Conservation (phyloP, 2,888 invertebrate genomes). For the Agrotis ipsilon region DNA sequence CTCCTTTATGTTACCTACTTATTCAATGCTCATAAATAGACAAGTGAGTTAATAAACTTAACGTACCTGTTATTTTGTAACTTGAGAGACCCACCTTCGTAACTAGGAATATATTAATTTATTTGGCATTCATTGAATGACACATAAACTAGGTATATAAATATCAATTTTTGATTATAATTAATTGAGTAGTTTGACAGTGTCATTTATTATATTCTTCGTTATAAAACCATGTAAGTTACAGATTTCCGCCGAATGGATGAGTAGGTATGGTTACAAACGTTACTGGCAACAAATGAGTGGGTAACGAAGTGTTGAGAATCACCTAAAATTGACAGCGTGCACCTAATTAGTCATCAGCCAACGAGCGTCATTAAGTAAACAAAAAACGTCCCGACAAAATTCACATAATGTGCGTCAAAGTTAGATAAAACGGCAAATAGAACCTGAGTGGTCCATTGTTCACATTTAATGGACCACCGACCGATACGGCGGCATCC, state of each 20-base stretch:
- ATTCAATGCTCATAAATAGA: slow-evolving; percentile 46
- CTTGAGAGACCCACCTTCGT: slow-evolving; percentile 30
- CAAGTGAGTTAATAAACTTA: slow-evolving; percentile 49
- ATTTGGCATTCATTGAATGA: slow-evolving; percentile 47
- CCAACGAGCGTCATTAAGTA: slow-evolving; percentile 71
- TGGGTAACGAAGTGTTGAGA: slow-evolving; percentile 14
- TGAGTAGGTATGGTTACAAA: neutral
- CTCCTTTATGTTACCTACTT: slow-evolving; percentile 48
- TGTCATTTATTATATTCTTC: slow-evolving; percentile 30
- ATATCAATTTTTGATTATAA: slow-evolving; percentile 50
- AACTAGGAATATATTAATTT: slow-evolving; percentile 38
- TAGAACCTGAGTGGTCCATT: slow-evolving; percentile 87
- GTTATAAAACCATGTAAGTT: slow-evolving; percentile 6
- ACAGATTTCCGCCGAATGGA: neutral
- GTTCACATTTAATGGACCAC: slow-evolving; percentile 89
- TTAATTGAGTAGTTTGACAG: slow-evolving; percentile 47
- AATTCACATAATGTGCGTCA: slow-evolving; percentile 88
- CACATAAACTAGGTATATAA: slow-evolving; percentile 42
- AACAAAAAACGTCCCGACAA: slow-evolving; percentile 79
- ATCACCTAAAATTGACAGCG: slow-evolving; percentile 31
- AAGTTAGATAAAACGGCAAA: slow-evolving; percentile 88
- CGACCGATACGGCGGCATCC: slow-evolving; percentile 79
- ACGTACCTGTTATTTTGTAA: slow-evolving; percentile 36
- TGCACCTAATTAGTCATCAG: slow-evolving; percentile 66
- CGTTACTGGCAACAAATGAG: neutral